A percentile compares a stretch with the other conserved stretches of the same genome.
phyloP scores from a whole-genome alignment of 2,113 vertebrate genomes.

The Stictonetta naevosa region DNA sequence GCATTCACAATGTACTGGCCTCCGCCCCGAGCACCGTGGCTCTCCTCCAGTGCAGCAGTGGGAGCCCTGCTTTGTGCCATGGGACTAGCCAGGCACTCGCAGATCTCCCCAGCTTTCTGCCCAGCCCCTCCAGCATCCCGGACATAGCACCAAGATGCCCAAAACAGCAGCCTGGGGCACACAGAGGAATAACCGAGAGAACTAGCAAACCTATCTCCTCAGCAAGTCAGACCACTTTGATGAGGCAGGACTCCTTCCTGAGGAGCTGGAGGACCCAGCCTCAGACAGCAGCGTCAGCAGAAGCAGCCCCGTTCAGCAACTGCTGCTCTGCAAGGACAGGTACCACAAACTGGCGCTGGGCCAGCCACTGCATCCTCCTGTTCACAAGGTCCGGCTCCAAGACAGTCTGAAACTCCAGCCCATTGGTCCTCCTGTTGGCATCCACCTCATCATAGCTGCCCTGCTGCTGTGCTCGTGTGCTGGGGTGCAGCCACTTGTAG shows the following conservation, averaged over 20 bases:
- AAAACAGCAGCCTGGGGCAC: background rate
- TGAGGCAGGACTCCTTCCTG: background rate
- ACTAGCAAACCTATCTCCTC: accelerated
- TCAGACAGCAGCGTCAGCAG: background rate
- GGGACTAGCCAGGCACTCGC: accelerated
- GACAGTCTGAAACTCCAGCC: accelerated
- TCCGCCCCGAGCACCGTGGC: accelerated
- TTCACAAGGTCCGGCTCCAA: background rate
- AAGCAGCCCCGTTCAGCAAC: background rate
- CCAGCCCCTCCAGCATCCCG: background rate
- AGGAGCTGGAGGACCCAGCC: background rate
- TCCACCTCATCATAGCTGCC: constrained; percentile 3
- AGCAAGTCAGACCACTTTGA: background rate
- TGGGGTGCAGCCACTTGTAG: constrained; percentile 89
- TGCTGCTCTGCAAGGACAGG: accelerated
- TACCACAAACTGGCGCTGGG: constrained; percentile 2
- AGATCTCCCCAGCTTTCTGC: background rate
- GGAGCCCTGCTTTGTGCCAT: background rate
- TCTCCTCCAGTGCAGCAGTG: background rate
- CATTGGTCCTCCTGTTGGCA: accelerated
- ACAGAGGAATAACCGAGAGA: background rate
- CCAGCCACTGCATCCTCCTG: constrained; percentile 46
- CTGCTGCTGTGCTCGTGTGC: accelerated
- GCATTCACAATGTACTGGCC: background rate
- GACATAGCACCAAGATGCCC: background rate